These are phyloP conservation scores for Tinea semifulvella DNA, from an alignment of 2,888 invertebrate species.

Conservation along the genomic window DNA sequence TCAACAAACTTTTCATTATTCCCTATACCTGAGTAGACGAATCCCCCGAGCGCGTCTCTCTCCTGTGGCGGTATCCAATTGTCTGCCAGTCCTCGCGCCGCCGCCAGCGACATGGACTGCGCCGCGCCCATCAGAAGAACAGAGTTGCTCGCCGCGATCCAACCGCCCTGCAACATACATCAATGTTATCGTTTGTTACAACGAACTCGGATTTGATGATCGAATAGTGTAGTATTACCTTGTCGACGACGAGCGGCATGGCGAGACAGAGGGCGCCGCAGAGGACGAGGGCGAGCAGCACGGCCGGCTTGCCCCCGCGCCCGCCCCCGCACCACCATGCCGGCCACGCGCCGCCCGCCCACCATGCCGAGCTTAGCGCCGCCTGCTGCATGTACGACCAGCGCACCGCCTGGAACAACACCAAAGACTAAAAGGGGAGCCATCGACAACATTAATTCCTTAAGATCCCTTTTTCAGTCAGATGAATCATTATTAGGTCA, in stretches of 20 bases:
- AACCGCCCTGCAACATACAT: slow-evolving; percentile 43
- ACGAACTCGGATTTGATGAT: neutral
- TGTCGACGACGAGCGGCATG: slow-evolving; percentile 58
- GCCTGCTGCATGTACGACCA: slow-evolving; percentile 68
- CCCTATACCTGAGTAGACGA: slow-evolving; percentile 39
- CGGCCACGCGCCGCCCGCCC: slow-evolving; percentile 69
- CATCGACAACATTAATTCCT: no score
- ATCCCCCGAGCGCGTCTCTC: slow-evolving; percentile 29
- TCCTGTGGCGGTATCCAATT: slow-evolving; percentile 49
- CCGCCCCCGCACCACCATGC: slow-evolving; percentile 73
- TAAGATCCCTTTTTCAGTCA: no score
- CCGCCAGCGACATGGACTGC: slow-evolving; percentile 45
- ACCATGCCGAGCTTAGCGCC: slow-evolving; percentile 70
- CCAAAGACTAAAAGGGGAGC: no score
- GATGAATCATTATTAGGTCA: no score
- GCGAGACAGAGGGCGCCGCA: slow-evolving; percentile 72
- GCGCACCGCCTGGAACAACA: no score
- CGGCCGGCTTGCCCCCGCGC: slow-evolving; percentile 76
- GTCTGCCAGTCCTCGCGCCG: slow-evolving; percentile 34
- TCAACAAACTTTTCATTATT: no score
- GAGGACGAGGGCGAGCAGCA: slow-evolving; percentile 62
- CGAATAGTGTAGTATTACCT: slow-evolving; percentile 26
- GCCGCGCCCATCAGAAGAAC: slow-evolving; percentile 46
- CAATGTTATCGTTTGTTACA: neutral
- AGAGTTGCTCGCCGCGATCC: slow-evolving; percentile 66